Percentiles rank a stretch among this genome's conserved stretches.
These are phyloP conservation scores for Yasuhikotakia modesta DNA, from an alignment of 2,797 vertebrate genomes.

Conservation along the genomic window DNA sequence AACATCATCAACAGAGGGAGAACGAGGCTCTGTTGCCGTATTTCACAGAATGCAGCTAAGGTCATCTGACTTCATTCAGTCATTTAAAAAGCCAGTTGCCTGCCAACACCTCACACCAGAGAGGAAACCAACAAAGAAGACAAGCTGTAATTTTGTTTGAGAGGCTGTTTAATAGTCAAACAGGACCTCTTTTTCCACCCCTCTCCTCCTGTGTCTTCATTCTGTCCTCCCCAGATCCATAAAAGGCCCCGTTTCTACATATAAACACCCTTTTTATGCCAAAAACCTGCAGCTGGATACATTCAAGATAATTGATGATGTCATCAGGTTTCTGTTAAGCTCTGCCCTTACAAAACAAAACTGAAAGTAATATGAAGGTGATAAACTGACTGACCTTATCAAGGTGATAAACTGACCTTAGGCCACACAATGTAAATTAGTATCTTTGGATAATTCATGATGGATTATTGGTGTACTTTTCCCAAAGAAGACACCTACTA, in stretches of 20 bases:
- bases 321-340: background rate
- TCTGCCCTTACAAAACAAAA: background rate
- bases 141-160: constrained; percentile 34
- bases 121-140: constrained; percentile 11
- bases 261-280: background rate
- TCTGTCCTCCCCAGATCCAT: background rate
- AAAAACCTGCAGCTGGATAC: background rate
- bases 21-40: background rate
- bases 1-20: background rate
- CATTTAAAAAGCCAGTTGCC: constrained; percentile 6
- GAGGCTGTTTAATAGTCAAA: constrained; percentile 12
- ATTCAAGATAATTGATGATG: background rate
- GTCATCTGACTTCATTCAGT: constrained; percentile 18
- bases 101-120: constrained; percentile 25
- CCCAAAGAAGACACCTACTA: too few relatives aligned
- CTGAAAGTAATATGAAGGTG: background rate
- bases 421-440: too few relatives aligned
- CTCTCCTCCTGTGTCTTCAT: background rate
- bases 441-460: too few relatives aligned
- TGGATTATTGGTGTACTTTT: too few relatives aligned
- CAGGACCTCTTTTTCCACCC: background rate
- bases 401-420: too few relatives aligned
- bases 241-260: background rate
- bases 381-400: too few relatives aligned
- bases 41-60: constrained; percentile 16